These are phyloP conservation scores for Trididemnum nubilum DNA, from an alignment of 23 tunicate species.

Conservation along the genomic window DNA sequence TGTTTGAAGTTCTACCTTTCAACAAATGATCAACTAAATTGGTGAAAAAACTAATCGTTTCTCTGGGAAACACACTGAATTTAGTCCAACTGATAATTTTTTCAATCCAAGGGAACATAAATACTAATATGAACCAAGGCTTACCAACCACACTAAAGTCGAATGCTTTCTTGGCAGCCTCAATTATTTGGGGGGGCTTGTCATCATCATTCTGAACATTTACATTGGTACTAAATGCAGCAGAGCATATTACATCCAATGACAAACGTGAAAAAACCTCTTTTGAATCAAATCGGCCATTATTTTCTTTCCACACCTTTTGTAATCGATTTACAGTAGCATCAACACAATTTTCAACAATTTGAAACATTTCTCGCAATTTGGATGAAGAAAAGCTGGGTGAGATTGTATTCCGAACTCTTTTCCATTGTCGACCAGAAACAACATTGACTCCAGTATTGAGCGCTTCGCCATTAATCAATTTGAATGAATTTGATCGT, in stretches of 20 bases:
- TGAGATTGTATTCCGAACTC: slow-evolving; percentile 46
- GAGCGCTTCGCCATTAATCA: slow-evolving; percentile 60
- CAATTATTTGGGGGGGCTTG: slow-evolving; percentile 3
- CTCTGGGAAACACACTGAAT: slow-evolving; percentile 38
- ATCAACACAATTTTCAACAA: slow-evolving; percentile 57
- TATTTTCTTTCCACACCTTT: slow-evolving; percentile 5
- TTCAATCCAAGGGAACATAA: slow-evolving; percentile 61
- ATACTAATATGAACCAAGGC: slow-evolving; percentile 28
- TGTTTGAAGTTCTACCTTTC: background rate
- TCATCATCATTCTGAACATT: slow-evolving; percentile 36
- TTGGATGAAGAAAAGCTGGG: slow-evolving; percentile 79
- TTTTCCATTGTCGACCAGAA: slow-evolving; percentile 81
- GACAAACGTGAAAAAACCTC: slow-evolving; percentile 41
- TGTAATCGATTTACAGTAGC: slow-evolving; percentile 25
- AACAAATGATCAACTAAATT: slow-evolving; percentile 38
- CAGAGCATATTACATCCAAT: slow-evolving; percentile 71
- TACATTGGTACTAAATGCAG: slow-evolving; percentile 82
- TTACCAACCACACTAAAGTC: slow-evolving; percentile 30
- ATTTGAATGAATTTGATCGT: slow-evolving; percentile 31
- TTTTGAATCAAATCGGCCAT: slow-evolving; percentile 57
- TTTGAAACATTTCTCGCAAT: slow-evolving; percentile 68
- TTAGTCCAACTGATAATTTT: slow-evolving; percentile 16
- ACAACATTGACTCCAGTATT: slow-evolving; percentile 43
- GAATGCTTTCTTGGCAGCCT: slow-evolving; percentile 38
- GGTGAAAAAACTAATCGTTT: slow-evolving; percentile 26